Percentiles rank a stretch among this genome's conserved stretches.
Conservation (phyloP, 2,797 vertebrate genomes). For the Bovichtus variegatus region DNA sequence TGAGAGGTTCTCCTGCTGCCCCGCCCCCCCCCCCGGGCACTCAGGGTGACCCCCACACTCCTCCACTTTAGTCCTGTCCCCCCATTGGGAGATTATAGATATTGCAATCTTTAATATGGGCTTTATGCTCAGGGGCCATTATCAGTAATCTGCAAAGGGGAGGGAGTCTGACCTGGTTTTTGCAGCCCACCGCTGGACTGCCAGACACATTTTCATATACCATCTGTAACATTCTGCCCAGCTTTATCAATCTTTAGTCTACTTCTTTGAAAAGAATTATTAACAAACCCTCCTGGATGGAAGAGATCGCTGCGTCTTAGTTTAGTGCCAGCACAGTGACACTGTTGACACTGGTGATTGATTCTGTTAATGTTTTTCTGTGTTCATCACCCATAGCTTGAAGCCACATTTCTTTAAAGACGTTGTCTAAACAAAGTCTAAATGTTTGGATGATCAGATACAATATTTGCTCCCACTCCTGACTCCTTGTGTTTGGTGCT, state of each 20-base stretch:
- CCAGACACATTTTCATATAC: conserved; percentile 82
- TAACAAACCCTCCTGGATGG: conserved; percentile 26
- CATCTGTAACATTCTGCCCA: conserved; percentile 79
- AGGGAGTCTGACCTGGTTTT: conserved; percentile 85
- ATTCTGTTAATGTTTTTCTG: conserved; percentile 52
- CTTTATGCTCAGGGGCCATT: conserved; percentile 86
- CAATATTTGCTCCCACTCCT: background rate
- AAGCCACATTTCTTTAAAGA: conserved; percentile 20
- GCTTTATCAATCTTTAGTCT: conserved; percentile 69
- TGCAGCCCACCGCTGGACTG: conserved; percentile 77
- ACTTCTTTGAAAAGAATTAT: conserved; percentile 58
- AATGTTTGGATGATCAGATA: conserved; percentile 11
- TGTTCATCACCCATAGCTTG: conserved; percentile 33
- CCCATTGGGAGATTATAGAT: conserved; percentile 87
- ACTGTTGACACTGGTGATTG: conserved; percentile 58
- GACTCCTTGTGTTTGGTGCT: background rate
- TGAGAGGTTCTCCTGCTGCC: conserved; percentile 68
- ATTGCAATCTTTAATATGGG: conserved; percentile 88
- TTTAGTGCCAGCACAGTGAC: conserved; percentile 25
- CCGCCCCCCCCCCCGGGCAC: conserved; percentile 61
- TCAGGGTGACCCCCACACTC: conserved; percentile 82
- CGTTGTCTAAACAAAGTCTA: background rate
- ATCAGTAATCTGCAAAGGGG: conserved; percentile 85
- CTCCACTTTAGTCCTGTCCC: conserved; percentile 81
- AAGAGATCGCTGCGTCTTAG: conserved; percentile 30